Conservation (phyloP, 2,113 vertebrate genomes). For the Papio anubis region DNA sequence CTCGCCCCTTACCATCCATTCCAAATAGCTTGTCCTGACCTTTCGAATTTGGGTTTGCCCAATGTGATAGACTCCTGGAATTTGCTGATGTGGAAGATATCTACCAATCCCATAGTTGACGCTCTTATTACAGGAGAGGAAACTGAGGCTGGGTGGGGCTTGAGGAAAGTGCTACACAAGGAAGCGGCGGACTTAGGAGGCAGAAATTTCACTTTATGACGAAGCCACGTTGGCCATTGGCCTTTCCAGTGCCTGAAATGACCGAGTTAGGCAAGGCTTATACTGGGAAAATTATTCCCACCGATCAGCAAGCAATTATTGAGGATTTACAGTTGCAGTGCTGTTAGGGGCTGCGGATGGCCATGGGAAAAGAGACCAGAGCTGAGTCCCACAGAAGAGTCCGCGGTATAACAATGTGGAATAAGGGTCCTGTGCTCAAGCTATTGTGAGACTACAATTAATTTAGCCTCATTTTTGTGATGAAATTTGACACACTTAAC, state of each 20-base stretch:
- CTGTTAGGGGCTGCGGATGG: not conserved
- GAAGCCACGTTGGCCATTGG: not conserved
- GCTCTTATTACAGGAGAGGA: not conserved
- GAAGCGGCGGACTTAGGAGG: not conserved
- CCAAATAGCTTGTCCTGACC: not conserved
- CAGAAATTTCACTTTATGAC: not conserved
- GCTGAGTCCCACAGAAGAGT: not conserved
- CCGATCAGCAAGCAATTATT: not conserved
- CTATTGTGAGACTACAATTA: not conserved
- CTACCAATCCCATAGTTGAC: not conserved
- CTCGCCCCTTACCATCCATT: not conserved
- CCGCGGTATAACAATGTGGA: not conserved
- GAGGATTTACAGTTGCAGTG: too few relatives aligned
- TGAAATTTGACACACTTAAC: not conserved
- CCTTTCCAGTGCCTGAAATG: not conserved
- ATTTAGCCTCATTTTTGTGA: not conserved
- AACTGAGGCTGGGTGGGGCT: not conserved
- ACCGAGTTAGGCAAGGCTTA: not conserved
- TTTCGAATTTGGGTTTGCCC: not conserved
- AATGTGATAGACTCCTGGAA: not conserved
- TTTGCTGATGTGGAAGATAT: not conserved
- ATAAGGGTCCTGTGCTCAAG: not conserved
- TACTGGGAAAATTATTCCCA: not conserved
- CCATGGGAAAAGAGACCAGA: not conserved
- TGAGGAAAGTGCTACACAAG: not conserved